A percentile compares a stretch with the other conserved stretches of the same genome.
phyloP scores from a whole-genome alignment of 2,113 vertebrate genomes.

The Marmota flaviventris region DNA sequence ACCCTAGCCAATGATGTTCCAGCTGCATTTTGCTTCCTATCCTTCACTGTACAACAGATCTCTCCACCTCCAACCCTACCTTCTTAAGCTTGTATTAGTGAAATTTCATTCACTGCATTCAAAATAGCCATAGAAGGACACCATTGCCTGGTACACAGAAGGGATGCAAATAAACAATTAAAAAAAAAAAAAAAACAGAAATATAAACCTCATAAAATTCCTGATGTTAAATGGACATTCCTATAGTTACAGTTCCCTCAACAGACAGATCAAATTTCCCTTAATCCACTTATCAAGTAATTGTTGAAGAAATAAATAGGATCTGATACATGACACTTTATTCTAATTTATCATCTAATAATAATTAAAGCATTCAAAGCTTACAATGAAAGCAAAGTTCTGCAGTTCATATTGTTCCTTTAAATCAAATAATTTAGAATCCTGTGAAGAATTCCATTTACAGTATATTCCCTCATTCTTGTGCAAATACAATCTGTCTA shows the following conservation, averaged over 20 bases:
- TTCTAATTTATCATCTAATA: slow-evolving; percentile 66
- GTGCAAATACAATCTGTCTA: slow-evolving; percentile 78
- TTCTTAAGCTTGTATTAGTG: slow-evolving; percentile 4
- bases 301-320: slow-evolving; percentile 66
- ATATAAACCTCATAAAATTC: slow-evolving; percentile 57
- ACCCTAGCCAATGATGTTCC: neutral
- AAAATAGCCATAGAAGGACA: slow-evolving; percentile 37
- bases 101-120: slow-evolving; percentile 28
- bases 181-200: neutral
- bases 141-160: neutral
- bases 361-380: slow-evolving; percentile 71
- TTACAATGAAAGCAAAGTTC: slow-evolving; percentile 64
- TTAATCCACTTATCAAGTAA: slow-evolving; percentile 63
- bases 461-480: slow-evolving; percentile 68
- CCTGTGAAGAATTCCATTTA: slow-evolving; percentile 66
- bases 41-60: neutral
- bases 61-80: neutral
- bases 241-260: slow-evolving; percentile 46
- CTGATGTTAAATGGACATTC: slow-evolving; percentile 8
- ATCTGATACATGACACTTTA: slow-evolving; percentile 61
- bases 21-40: slow-evolving; percentile 9
- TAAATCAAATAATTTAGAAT: slow-evolving; percentile 74
- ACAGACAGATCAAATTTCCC: neutral
- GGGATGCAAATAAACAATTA: slow-evolving; percentile 38
- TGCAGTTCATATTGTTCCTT: slow-evolving; percentile 60